Evolutionary conservation across 2,797 vertebrate genomes (phyloP).

Genomic region (Acrocephalus scirpaceus): DNA sequence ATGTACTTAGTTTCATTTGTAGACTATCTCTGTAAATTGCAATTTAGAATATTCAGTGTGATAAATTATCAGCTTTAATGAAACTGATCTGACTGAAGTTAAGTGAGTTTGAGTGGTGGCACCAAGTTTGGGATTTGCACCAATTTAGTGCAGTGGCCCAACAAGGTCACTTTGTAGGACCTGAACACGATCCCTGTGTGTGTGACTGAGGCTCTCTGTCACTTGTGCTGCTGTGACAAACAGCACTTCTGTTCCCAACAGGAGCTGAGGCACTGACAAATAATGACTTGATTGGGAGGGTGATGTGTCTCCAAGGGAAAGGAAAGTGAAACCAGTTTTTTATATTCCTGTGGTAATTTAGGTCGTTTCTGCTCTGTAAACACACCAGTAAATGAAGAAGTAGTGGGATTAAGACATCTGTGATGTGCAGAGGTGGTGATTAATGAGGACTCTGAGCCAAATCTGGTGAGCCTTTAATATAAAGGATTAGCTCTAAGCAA

Average conservation of each 20-base stretch:
- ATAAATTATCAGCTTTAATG: conserved; percentile 39
- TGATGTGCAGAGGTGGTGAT: conserved; percentile 34
- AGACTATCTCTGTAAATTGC: background rate
- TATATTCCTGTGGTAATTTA: background rate
- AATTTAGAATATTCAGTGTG: background rate
- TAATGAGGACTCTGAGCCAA: conserved; percentile 26
- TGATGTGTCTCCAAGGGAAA: conserved; percentile 28
- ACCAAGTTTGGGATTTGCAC: conserved; percentile 49
- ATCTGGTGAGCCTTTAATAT: background rate
- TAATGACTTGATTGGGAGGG: background rate
- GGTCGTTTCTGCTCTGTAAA: conserved; percentile 30
- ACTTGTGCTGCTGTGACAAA: conserved; percentile 15
- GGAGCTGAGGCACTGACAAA: background rate
- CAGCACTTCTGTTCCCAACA: conserved; percentile 28
- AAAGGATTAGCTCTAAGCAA: background rate
- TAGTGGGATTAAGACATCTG: conserved; percentile 14
- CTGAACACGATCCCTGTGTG: conserved; percentile 4
- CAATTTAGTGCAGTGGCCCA: background rate
- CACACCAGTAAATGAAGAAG: conserved; percentile 30
- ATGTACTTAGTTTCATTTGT: background rate
- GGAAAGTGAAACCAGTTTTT: conserved; percentile 2
- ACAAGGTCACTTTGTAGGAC: conserved; percentile 46
- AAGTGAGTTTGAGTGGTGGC: conserved; percentile 52
- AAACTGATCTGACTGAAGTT: background rate
- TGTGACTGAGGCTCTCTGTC: conserved; percentile 35